Evolutionary conservation across 1,140 invertebrate genomes (phyloP), one percentile per base, ranked within the genome.

Genomic region (Melipona quadrifasciata): DNA sequence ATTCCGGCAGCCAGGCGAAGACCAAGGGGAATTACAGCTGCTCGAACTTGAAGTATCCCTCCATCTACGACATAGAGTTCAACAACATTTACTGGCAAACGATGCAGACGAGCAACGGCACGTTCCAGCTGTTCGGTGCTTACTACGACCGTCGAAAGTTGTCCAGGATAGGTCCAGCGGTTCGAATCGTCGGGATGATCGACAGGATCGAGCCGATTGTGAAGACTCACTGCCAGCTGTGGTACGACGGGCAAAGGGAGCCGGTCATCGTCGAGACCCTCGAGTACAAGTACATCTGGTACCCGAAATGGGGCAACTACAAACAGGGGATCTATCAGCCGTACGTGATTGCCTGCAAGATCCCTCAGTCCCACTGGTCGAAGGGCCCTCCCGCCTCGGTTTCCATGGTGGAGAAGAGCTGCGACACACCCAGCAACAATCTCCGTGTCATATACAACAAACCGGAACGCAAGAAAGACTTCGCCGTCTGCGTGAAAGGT

Each of bases 241-340:
- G 98, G 98, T 99, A 98, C 94, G 97, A 98, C 67, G 96, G 97
- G 31, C 96, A 97, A 84, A 97, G 96, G 82, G 97, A 97, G 86
- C 96, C 96, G 0, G 96, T 97, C 5, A 96, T 99, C 34, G 96
- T 97, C 8, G 97, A 97, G 89, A 96, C 96, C 5, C 96, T 97
- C 80, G 98, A 98, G 93, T 99, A 99, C 94, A 98, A 98, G 91
- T 99, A 99, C 92, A 97, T 98, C 85, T 99, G 98, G 98, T 98
- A 98, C 92, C 96, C 97, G 78, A 98, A 98, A 93, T 99, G 98
- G 98, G 98, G 98, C 34, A 99, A 99, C 93, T 98, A 98, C 93
- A 98, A 98, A 91, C 97, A 98, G 92, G 97, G 97, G 14, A 97
- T 98, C 72, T 97, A 98, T 89, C 98, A 99, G 93, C 98, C 98